Base-by-base conservation (phyloP, 1,140 invertebrate genomes). In the Rhyzopertha dominica region DNA sequence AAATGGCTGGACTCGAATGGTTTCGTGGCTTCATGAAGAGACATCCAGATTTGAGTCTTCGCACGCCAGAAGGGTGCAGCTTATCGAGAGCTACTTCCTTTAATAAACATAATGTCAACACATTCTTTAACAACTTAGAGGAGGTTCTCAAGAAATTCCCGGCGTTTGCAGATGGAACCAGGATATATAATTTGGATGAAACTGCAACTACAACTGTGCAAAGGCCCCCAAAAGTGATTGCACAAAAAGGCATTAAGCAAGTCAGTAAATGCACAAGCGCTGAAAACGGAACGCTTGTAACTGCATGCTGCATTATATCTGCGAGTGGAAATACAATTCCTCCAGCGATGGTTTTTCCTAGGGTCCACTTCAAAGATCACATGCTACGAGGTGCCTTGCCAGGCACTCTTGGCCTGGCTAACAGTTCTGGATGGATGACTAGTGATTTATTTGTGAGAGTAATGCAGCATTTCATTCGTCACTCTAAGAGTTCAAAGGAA, bases 151-250 rank as follows among this genome's bases (percentile, higher is more conserved):
- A 19, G 10, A 10, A 55, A 24, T 23, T 48, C 56, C 26, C 12
- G 23, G 17, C 16, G 20, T 51, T 48, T 44, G 13, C 22, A 12
- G 34, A 58, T 49, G 47, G 50, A 4, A 53, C 34, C 30, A 28
- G 62, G 31, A 60, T 72, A 20, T 74, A 46, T 44, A 73, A 73
- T 48, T 31, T 68, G 12, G 68, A 70, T 51, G 68, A 71, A 55
- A 72, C 63, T 10, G 66, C 57, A 2, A 56, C 65, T 4, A 72
- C 62, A 12, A 73, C 69, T 18, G 42, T 50, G n/a, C 36, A 50
- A 34, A 60, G 54, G 13, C 49, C 56, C n/a, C 40, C 42, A 25
- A 45, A 36, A 34, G 22, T 44, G 17, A 9, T 66, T 28, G 54
- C 58, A 18, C 14, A 16, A 14, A 61, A 52, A 54, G 53, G 54